A percentile compares a stretch with the other conserved stretches of the same genome.
phyloP scores from a whole-genome alignment of 2,797 vertebrate genomes.

The Cirrhinus mrigala region DNA sequence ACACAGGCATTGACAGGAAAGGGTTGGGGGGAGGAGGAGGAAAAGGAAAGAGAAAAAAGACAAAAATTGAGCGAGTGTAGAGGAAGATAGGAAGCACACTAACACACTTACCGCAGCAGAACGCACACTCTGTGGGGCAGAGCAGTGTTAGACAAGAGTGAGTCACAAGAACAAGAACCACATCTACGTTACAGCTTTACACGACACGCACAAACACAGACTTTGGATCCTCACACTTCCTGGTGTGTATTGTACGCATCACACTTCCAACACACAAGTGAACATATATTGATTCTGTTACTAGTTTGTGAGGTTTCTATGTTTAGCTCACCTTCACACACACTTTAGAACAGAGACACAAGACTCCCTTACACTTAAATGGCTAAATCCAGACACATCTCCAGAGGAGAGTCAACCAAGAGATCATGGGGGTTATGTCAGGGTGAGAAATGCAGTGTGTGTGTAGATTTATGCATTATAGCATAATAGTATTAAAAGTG shows the following conservation, averaged over 20 bases:
- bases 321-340: slow-evolving; percentile 16
- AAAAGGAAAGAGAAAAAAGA: slow-evolving; percentile 61
- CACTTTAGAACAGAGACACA: slow-evolving; percentile 15
- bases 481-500: neutral
- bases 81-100: slow-evolving; percentile 48
- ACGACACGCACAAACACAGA: slow-evolving; percentile 30
- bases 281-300: slow-evolving; percentile 2
- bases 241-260: neutral
- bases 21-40: slow-evolving; percentile 49
- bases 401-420: slow-evolving; percentile 47
- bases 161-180: slow-evolving; percentile 64
- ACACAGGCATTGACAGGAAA: slow-evolving; percentile 54
- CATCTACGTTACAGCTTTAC: slow-evolving; percentile 31
- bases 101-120: slow-evolving; percentile 78
- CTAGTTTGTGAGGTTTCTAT: neutral
- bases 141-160: slow-evolving; percentile 77
- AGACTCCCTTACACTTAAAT: slow-evolving; percentile 3
- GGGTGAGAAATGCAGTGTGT: slow-evolving; percentile 45
- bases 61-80: slow-evolving; percentile 59
- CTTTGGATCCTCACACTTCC: slow-evolving; percentile 25
- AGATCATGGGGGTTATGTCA: slow-evolving; percentile 38
- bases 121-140: slow-evolving; percentile 78
- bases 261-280: slow-evolving; percentile 12
- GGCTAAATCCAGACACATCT: slow-evolving; percentile 40
- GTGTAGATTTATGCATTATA: slow-evolving; percentile 51